phyloP scores from a whole-genome alignment of 2,113 vertebrate genomes.

The Macquaria australasica region DNA sequence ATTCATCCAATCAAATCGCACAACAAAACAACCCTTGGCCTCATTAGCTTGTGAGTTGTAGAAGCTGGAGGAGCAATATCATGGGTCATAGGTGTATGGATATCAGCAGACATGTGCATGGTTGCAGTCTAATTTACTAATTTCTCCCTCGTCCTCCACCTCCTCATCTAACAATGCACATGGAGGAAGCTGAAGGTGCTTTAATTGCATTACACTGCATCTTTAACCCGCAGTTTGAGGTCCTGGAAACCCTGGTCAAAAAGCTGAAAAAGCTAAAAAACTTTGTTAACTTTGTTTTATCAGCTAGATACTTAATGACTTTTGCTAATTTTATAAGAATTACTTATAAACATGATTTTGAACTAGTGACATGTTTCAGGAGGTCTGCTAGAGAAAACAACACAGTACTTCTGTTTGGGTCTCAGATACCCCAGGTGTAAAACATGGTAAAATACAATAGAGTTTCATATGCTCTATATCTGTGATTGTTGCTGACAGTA shows the following conservation, averaged over 20 bases:
- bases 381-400: neutral
- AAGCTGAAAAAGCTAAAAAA: neutral
- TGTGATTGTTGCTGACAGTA: neutral
- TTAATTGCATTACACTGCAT: neutral
- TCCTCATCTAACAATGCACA: neutral
- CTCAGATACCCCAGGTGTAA: neutral
- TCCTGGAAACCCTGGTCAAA: neutral
- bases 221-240: neutral
- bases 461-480: neutral
- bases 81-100: neutral
- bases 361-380: neutral
- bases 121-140: constrained; percentile 9
- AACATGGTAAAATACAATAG: neutral
- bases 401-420: constrained; percentile 4
- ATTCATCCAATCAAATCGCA: neutral
- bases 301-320: neutral
- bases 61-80: neutral
- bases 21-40: neutral
- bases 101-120: neutral
- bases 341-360: neutral
- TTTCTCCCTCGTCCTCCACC: neutral
- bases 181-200: neutral
- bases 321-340: neutral
- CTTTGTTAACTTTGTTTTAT: neutral
- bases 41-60: neutral